Conservation (phyloP, 1,140 invertebrate genomes). For the Drosophila repleta region DNA sequence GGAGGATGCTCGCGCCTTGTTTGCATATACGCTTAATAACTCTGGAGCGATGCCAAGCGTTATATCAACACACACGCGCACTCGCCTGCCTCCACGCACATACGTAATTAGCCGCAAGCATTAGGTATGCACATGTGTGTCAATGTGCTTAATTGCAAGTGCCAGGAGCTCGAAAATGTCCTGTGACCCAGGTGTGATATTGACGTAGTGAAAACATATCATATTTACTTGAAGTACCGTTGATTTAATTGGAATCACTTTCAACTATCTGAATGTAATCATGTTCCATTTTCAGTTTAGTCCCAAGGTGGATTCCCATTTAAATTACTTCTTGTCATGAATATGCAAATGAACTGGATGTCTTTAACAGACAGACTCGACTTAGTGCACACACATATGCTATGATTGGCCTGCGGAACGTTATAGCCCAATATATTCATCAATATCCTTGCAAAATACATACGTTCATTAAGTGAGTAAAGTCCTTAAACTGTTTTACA, state of each 20-base stretch:
- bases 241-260: conserved; percentile 8
- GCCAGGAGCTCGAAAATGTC: conserved; percentile 2
- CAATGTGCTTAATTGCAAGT: conserved; percentile 31
- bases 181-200: conserved; percentile 15
- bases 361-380: not conserved
- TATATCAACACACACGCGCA: conserved; percentile 7
- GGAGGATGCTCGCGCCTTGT: conserved; percentile 47
- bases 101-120: conserved; percentile 27
- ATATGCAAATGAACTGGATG: not conserved
- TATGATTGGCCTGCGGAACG: too few relatives aligned
- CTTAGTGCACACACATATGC: too few relatives aligned
- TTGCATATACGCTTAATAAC: conserved; percentile 74
- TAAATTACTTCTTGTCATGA: not conserved
- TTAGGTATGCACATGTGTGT: conserved; percentile 15
- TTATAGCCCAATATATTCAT: too few relatives aligned
- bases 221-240: conserved; percentile 9
- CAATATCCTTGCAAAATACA: too few relatives aligned
- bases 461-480: too few relatives aligned
- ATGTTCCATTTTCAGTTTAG: not conserved
- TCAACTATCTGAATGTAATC: not conserved
- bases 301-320: not conserved
- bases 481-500: too few relatives aligned
- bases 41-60: conserved; percentile 42
- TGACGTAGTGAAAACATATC: conserved; percentile 14
- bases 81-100: not conserved